Conservation (phyloP, 2,888 invertebrate species). For the Pseudanteris insignis region DNA sequence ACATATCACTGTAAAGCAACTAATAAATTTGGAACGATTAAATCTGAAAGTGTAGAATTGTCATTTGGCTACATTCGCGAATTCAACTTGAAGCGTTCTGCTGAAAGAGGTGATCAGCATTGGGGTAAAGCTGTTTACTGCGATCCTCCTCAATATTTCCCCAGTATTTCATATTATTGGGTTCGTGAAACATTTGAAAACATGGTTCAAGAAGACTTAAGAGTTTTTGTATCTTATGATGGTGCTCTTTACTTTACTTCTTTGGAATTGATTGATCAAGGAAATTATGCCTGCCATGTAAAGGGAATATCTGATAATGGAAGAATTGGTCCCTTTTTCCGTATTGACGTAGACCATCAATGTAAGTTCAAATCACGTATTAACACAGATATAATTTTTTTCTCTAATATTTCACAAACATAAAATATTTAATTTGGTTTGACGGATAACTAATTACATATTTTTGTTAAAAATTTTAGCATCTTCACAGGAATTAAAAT, state of each 20-base stretch:
- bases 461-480: no score
- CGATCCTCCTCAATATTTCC: constrained; percentile 92
- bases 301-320: constrained; percentile 88
- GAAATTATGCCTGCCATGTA: constrained; percentile 91
- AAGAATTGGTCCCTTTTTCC: constrained; percentile 89
- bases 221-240: constrained; percentile 93
- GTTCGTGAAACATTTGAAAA: constrained; percentile 88
- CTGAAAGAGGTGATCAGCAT: constrained; percentile 87
- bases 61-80: constrained; percentile 90
- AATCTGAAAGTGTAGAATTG: constrained; percentile 86
- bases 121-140: constrained; percentile 94
- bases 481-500: constrained; percentile 89
- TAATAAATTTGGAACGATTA: constrained; percentile 88
- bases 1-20: constrained; percentile 91
- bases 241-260: constrained; percentile 95
- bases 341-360: constrained; percentile 82
- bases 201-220: constrained; percentile 90
- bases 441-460: no score
- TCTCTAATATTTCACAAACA: no score
- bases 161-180: constrained; percentile 90
- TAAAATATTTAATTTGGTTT: no score
- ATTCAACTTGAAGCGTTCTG: constrained; percentile 86
- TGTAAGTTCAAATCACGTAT: constrained; percentile 72
- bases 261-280: constrained; percentile 88
- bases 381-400: no score